Evolutionary conservation across 2,113 vertebrate genomes (phyloP), one percentile per base, ranked within the genome.

Genomic region (Poeciliopsis turrubarensis): DNA sequence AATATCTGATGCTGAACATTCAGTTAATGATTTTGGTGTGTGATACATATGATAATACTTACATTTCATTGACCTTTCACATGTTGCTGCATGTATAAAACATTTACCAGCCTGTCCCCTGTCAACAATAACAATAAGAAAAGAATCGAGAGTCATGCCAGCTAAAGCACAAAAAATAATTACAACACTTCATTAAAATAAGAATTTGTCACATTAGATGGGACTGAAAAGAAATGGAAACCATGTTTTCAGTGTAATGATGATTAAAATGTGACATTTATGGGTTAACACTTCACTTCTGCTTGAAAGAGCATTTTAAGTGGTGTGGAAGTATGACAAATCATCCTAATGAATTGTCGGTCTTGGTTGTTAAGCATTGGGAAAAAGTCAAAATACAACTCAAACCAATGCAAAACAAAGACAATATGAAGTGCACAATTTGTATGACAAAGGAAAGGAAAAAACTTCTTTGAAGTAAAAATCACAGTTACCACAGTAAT

Each of bases 41-140:
- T 90, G 90, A 87, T 78, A 90, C 79, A 85, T 87, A 72, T 84
- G 74, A 86, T 93, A 92, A 92, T 92, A 89, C 85, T 87, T 81
- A 79, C 88, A 90, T 92, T 84, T 90, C 72, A 78, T 25, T 74
- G 60, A 81, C 80, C 87, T 91, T 91, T 83, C 90, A 86, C 84
- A 78, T 87, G 80, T 65, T 78, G 70, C 70, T 70, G 79, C 87
- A 84, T 87, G 73, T 87, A 78, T 76, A 72, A 83, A 60, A 73
- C 77, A 85, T 84, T 86, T 5, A 17, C 41, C 15, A 14, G 13
- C 41, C 41, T 44, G 41, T 72, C 4, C 39, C 39, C 39, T 3
- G 4, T 41, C 54, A 70, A 41, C 47, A 78, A 63, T 78, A 37
- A 37, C 34, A 37, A 37, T 37, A 12, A 37, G 10, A 37, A 37